phyloP scores from a whole-genome alignment of 2,888 invertebrate species.

The Achlya flavicornis region DNA sequence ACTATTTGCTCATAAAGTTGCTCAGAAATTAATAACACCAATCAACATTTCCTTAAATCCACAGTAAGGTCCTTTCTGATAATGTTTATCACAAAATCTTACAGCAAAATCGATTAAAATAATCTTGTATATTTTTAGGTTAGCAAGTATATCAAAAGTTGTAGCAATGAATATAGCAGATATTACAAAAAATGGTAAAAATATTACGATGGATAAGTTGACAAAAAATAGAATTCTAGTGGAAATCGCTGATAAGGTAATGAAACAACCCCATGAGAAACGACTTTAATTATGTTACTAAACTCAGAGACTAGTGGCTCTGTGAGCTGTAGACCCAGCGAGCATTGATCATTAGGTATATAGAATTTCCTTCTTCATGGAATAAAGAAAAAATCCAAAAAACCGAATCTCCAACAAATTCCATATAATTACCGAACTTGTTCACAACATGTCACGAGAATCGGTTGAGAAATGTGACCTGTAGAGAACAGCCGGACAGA shows the following conservation, averaged over 20 bases:
- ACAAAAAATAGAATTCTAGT: constrained; percentile 39
- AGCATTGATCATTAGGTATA: too few species aligned
- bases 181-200: constrained; percentile 36
- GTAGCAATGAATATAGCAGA: constrained; percentile 52
- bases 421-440: too few species aligned
- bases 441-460: too few species aligned
- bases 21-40: constrained; percentile 46
- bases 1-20: constrained; percentile 58
- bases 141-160: constrained; percentile 48
- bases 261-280: too few species aligned
- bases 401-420: too few species aligned
- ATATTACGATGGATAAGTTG: constrained; percentile 19
- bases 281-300: too few species aligned
- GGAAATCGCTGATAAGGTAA: constrained; percentile 60
- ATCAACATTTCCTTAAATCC: constrained; percentile 47
- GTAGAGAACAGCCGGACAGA: too few species aligned
- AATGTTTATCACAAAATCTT: not conserved
- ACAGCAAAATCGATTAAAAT: not conserved
- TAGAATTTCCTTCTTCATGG: too few species aligned
- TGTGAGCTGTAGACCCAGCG: too few species aligned
- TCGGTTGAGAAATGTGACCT: too few species aligned
- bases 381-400: too few species aligned
- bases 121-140: constrained; percentile 42
- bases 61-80: constrained; percentile 46
- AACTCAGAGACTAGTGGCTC: too few species aligned